These are phyloP conservation scores for Kryptopterus vitreolus DNA, from an alignment of 2,797 vertebrate genomes.

Conservation along the genomic window DNA sequence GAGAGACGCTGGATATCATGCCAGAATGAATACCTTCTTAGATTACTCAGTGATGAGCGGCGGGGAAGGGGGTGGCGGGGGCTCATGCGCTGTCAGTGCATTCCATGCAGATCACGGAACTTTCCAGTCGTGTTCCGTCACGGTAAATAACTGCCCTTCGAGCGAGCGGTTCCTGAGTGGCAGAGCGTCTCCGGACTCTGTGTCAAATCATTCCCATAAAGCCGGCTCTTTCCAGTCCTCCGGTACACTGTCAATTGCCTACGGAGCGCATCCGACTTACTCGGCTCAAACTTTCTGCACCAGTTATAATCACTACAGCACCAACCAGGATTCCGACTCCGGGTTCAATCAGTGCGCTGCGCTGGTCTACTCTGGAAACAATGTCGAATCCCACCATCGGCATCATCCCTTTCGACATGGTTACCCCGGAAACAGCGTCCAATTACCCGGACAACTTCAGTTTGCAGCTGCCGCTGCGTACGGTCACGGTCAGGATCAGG, in stretches of 20 bases:
- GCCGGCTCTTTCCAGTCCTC: conserved; percentile 84
- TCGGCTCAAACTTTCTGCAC: conserved; percentile 86
- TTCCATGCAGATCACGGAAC: conserved; percentile 91
- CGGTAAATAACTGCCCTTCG: conserved; percentile 83
- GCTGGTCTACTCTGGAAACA: conserved; percentile 89
- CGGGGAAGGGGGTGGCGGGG: conserved; percentile 82
- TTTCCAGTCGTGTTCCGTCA: conserved; percentile 92
- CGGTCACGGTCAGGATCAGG: conserved; percentile 86
- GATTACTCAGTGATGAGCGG: conserved; percentile 88
- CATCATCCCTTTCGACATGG: conserved; percentile 68
- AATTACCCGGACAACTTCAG: conserved; percentile 80
- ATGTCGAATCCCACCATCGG: conserved; percentile 74
- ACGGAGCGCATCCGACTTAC: conserved; percentile 83
- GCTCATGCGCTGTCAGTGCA: conserved; percentile 85
- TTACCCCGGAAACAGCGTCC: conserved; percentile 79
- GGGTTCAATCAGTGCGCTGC: conserved; percentile 86
- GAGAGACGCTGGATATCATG: conserved; percentile 74
- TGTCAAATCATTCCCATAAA: conserved; percentile 73
- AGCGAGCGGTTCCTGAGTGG: conserved; percentile 88
- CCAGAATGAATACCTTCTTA: conserved; percentile 95
- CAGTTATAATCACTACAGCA: conserved; percentile 85
- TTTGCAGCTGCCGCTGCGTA: conserved; percentile 84
- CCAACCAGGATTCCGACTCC: conserved; percentile 89
- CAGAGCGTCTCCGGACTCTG: conserved; percentile 83
- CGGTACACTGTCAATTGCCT: conserved; percentile 81